phyloP scores from a whole-genome alignment of 2,113 vertebrate species.

The Australoheros scitulus region DNA sequence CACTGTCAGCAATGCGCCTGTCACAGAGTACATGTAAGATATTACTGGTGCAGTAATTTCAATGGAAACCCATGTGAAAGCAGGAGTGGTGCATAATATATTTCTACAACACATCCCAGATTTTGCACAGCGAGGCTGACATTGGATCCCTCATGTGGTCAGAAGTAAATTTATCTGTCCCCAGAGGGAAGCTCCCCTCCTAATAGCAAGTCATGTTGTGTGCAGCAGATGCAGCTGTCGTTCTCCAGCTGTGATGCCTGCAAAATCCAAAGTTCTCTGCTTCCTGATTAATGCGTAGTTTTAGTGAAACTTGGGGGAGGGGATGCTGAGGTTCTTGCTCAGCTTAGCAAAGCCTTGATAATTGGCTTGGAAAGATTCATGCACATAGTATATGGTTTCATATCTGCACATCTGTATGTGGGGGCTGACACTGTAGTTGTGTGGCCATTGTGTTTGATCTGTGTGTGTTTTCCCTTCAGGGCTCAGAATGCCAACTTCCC shows the following conservation, averaged over 20 bases:
- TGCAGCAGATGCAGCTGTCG: conserved; percentile 62
- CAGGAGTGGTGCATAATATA: conserved; percentile 14
- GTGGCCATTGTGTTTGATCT: background rate
- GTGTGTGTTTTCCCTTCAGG: conserved; percentile 78
- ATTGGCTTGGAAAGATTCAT: background rate
- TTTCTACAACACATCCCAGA: conserved; percentile 6
- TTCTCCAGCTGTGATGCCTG: conserved; percentile 60
- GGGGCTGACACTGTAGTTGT: background rate
- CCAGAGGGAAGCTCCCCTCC: conserved; percentile 29
- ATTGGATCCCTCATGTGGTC: conserved; percentile 66
- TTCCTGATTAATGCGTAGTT: conserved; percentile 4
- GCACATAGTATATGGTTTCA: background rate
- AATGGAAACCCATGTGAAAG: background rate
- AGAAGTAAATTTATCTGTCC: conserved; percentile 33
- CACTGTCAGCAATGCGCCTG: conserved; percentile 97
- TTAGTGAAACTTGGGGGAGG: conserved; percentile 1
- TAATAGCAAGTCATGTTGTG: conserved; percentile 13
- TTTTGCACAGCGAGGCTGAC: background rate
- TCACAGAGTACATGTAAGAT: conserved; percentile 98
- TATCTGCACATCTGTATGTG: background rate
- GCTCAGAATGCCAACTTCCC: conserved; percentile 99
- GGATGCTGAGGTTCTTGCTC: background rate
- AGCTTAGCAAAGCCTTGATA: background rate
- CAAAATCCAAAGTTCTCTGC: conserved; percentile 55
- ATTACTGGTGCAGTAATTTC: background rate